Conservation (phyloP, 2,888 invertebrate genomes). For the Synanthedon andrenaeformis region DNA sequence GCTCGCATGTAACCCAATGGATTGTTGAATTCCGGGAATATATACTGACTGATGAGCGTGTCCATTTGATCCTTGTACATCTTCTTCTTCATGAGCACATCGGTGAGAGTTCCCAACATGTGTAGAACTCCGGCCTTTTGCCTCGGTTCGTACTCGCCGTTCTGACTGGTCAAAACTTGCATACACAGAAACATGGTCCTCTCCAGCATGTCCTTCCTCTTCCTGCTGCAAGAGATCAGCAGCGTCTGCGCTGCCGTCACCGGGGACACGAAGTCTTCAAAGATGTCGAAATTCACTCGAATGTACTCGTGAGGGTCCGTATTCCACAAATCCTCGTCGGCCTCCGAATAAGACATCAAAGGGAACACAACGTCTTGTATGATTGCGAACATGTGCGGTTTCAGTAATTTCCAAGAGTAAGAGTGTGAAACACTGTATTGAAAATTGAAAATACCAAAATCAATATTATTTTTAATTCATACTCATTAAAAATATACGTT, state of each 20-base stretch:
- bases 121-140: slow-evolving; percentile 98
- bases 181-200: slow-evolving; percentile 94
- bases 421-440: slow-evolving; percentile 82
- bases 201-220: slow-evolving; percentile 94
- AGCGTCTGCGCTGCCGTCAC: slow-evolving; percentile 94
- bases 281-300: slow-evolving; percentile 95
- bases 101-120: slow-evolving; percentile 95
- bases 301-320: slow-evolving; percentile 98
- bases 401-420: slow-evolving; percentile 95
- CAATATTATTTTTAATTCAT: not conserved
- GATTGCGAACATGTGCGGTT: slow-evolving; percentile 94
- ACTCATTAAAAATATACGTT: too few species aligned
- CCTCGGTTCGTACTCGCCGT: slow-evolving; percentile 55
- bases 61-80: slow-evolving; percentile 94
- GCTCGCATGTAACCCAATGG: slow-evolving; percentile 87
- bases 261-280: slow-evolving; percentile 97
- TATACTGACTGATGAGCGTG: slow-evolving; percentile 88
- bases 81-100: slow-evolving; percentile 90
- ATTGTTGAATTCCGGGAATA: slow-evolving; percentile 92
- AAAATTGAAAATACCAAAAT: not conserved
- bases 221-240: slow-evolving; percentile 89
- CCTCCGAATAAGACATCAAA: slow-evolving; percentile 92
- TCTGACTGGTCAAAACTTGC: slow-evolving; percentile 72
- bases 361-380: slow-evolving; percentile 97
- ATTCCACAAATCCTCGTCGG: slow-evolving; percentile 96